Evolutionary conservation across 2,113 vertebrate genomes (phyloP), one percentile per base, ranked within the genome.

Genomic region (Cyprinodon variegatus): DNA sequence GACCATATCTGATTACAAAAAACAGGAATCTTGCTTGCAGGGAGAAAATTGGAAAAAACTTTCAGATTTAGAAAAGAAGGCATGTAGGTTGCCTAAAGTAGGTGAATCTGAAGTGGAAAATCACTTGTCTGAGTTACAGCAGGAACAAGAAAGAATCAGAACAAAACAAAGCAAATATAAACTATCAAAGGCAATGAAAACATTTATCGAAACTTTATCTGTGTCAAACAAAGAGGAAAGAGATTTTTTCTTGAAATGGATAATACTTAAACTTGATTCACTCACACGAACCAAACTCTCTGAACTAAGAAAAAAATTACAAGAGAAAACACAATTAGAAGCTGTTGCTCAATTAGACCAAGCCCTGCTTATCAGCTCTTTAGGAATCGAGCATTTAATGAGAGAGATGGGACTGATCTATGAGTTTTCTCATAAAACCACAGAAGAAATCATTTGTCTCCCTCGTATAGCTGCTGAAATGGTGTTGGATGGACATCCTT

Each of bases 401-500:
- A 84, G 92, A 75, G 90, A 94, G 68, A 82, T 87, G 76, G 88
- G 87, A 37, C 79, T 92, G 59, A 83, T 93, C 75, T 93, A 93
- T 46, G 89, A 93, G 39, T n/a, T 86, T 20, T 82, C 63, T 60
- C 1, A 37, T 40, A 2, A 65, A 43, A 11, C 13, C 37, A 14
- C 11, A 66, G n/a, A n/a, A n/a, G n/a, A n/a, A n/a, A n/a, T n/a
- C n/a, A 92, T 83, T 4, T 4, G 86, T 14, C 88, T 68, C 0
- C 86, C 92, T 61, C 74, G 89, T 6, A 3, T 53, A 15, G 48
- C 48, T 83, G 91, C 93, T 22, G 67, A 91, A 39, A 79, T 96
- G 67, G 75, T 96, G 74, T 76, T 95, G 20, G 73, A 86, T 60
- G 95, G 94, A 6, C 93, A 93, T n/a, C 95, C 95, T 1, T 46